Evolutionary conservation across 2,113 vertebrate genomes (phyloP).

Genomic region (Dasyprocta punctata): DNA sequence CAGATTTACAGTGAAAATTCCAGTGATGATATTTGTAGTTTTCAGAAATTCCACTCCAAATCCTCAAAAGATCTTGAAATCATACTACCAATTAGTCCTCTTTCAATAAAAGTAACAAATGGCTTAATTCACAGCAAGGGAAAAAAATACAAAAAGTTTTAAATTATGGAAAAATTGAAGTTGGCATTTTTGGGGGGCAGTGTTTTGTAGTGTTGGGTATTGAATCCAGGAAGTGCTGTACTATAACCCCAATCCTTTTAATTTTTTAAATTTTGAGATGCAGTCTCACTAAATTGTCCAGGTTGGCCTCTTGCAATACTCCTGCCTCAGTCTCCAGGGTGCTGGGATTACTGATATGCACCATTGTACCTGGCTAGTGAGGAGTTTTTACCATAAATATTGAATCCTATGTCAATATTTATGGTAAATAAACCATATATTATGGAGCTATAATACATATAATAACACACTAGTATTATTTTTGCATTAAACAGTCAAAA

Average conservation of each 20-base stretch:
- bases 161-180: background rate
- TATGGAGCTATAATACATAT: background rate
- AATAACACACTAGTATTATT: background rate
- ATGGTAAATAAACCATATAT: background rate
- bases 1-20: background rate
- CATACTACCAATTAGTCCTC: background rate
- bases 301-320: background rate
- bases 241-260: background rate
- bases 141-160: background rate
- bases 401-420: background rate
- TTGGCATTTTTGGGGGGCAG: background rate
- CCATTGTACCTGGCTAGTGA: background rate
- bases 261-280: background rate
- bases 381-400: background rate
- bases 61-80: background rate
- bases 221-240: background rate
- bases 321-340: background rate
- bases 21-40: background rate
- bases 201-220: background rate
- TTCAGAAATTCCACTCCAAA: background rate
- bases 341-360: background rate
- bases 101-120: background rate
- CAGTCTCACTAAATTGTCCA: background rate
- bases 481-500: background rate
- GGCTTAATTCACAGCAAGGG: background rate